Conservation (phyloP, 2,113 vertebrate genomes). For the Danionella cerebrum region DNA sequence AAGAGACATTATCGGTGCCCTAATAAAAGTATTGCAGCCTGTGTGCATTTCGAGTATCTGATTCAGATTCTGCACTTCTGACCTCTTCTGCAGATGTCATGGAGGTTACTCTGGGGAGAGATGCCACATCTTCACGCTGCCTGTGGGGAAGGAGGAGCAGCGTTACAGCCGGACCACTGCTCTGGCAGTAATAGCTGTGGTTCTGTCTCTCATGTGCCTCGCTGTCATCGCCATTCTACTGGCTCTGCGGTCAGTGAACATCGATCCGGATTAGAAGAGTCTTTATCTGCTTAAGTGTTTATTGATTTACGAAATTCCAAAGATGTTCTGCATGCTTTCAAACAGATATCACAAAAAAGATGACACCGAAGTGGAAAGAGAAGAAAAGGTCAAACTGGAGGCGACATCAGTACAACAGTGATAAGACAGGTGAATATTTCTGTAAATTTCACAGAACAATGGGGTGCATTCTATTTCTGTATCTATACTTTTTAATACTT, state of each 20-base stretch:
- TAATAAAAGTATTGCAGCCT: no score
- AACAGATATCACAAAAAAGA: conserved; percentile 74
- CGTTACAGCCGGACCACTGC: conserved; percentile 69
- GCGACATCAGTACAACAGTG: conserved; percentile 60
- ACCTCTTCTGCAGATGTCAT: conserved; percentile 52
- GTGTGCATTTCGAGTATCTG: no score
- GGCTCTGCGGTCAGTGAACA: conserved; percentile 67
- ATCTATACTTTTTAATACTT: no score
- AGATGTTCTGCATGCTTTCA: not conserved
- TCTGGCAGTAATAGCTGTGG: conserved; percentile 66
- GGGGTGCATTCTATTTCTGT: no score
- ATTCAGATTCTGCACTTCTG: not conserved
- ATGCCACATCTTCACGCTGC: conserved; percentile 68
- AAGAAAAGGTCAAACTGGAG: conserved; percentile 79
- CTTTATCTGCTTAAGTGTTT: not conserved
- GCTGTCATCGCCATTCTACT: conserved; percentile 69
- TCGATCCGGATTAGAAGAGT: not conserved
- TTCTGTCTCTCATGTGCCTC: conserved; percentile 75
- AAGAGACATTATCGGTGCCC: no score
- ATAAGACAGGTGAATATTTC: conserved; percentile 14
- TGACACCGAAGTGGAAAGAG: conserved; percentile 72
- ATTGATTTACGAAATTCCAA: not conserved
- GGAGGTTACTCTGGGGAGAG: conserved; percentile 71
- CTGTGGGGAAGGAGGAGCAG: conserved; percentile 54
- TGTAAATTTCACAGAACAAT: not conserved